Evolutionary conservation across 2,797 vertebrate species (phyloP).

Genomic region (Xiphophorus birchmanni): DNA sequence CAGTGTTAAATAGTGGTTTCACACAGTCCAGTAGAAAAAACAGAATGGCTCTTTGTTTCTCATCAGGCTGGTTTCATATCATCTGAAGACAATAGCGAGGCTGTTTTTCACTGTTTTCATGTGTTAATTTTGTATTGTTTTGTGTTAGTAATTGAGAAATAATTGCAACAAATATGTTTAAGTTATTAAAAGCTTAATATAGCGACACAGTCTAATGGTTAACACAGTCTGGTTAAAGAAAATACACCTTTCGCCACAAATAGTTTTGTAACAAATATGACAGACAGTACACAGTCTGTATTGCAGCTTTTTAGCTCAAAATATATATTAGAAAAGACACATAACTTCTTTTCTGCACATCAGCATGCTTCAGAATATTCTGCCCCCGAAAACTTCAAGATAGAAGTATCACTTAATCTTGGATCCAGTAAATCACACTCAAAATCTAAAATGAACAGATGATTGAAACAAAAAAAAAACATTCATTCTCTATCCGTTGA

Average conservation of each 20-base stretch:
- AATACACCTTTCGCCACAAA: constrained; percentile 49
- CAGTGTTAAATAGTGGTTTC: constrained; percentile 32
- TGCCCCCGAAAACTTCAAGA: constrained; percentile 60
- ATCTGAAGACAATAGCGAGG: constrained; percentile 27
- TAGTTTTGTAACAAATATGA: constrained; percentile 40
- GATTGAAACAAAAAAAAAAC: constrained; percentile 18
- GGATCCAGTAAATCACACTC: constrained; percentile 60
- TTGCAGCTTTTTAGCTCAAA: constrained; percentile 61
- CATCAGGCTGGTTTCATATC: constrained; percentile 69
- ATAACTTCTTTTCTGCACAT: constrained; percentile 27
- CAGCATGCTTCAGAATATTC: constrained; percentile 68
- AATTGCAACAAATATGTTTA: constrained; percentile 10
- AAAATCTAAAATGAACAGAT: constrained; percentile 54
- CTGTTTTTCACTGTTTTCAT: constrained; percentile 24
- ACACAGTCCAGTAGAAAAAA: constrained; percentile 59
- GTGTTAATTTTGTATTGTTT: constrained; percentile 15
- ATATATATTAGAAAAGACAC: constrained; percentile 40
- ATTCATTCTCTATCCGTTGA: constrained; percentile 50
- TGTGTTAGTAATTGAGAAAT: constrained; percentile 18
- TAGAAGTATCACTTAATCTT: constrained; percentile 70
- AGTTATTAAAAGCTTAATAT: constrained; percentile 44
- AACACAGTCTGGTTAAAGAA: constrained; percentile 61
- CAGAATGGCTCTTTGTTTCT: constrained; percentile 60
- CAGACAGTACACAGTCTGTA: constrained; percentile 49
- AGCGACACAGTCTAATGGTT: constrained; percentile 48